A percentile compares a stretch with the other conserved stretches of the same genome.
phyloP scores from a whole-genome alignment of 2,113 vertebrate genomes.

The Pagrus major region DNA sequence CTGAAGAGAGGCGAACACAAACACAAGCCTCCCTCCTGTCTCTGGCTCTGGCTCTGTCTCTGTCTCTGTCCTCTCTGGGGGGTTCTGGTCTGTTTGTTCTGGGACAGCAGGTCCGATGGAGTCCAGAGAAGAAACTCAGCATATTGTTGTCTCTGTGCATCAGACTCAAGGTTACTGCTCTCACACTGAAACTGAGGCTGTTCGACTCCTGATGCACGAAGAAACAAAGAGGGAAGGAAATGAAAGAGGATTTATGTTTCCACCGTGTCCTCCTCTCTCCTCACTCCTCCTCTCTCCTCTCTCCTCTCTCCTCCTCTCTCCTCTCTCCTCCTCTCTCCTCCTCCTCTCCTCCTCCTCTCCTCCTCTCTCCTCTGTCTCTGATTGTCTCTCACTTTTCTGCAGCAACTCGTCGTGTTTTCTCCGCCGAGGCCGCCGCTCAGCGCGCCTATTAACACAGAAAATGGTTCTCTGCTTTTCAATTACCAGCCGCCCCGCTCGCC shows the following conservation, averaged over 20 bases:
- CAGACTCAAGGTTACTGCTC: background rate
- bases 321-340: background rate
- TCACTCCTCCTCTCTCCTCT: background rate
- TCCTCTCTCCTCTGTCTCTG: too few relatives aligned
- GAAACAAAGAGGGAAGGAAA: background rate
- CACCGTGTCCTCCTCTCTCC: background rate
- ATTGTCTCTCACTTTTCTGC: background rate
- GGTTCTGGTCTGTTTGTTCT: background rate
- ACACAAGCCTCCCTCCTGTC: too few relatives aligned
- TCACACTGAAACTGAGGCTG: background rate
- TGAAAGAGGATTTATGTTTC: background rate
- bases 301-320: background rate
- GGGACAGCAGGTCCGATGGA: background rate
- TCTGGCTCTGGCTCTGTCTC: too few relatives aligned
- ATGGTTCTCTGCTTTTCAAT: slow-evolving; percentile 34
- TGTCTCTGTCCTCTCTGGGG: background rate
- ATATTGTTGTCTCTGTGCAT: slow-evolving; percentile 1
- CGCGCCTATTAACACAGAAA: background rate
- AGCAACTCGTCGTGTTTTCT: background rate
- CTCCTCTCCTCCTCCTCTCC: too few relatives aligned
- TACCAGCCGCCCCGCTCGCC: background rate
- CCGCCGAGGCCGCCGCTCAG: background rate
- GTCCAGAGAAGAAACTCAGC: slow-evolving; percentile 14
- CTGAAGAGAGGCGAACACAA: background rate
- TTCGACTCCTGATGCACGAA: background rate